Base-by-base conservation (phyloP, 2,888 invertebrate species). In the Tipula helvola region DNA sequence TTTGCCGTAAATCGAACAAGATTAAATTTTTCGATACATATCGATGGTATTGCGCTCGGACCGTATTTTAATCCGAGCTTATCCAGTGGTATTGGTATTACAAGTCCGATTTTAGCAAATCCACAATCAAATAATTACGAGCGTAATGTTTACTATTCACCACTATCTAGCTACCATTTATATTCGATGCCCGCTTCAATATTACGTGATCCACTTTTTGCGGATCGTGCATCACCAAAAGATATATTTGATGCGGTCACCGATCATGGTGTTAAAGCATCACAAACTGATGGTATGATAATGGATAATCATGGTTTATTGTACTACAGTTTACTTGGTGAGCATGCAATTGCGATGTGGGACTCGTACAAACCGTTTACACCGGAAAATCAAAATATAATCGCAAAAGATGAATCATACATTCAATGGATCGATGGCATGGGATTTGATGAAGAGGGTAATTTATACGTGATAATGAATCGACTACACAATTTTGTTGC, bases 261-360 rank as follows among this genome's bases (percentile, higher is more conserved):
- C 7, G 93, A 94, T 88, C 90, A 95, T 71, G 96, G 95, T 0
- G 89, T 91, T 0, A 95, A 95, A 89, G 90, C 92, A 0, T 95
- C 95, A 0, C 95, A 95, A 90, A 94, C 94, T 0, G 95, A 95
- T 89, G 95, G 95, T 0, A 95, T 96, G 95, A 93, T 94, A 87
- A 95, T 96, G 95, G 95, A 95, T 88, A 93, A 95, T 16, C 91
- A 92, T 18, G 96, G 96, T 2, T 90, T 93, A 5, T 92, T 96
- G 10, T 96, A 95, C 91, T 96, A 93, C 90, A 95, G 95, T 83
- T 92, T 95, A 39, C 90, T 96, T 87, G 93, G 94, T 86, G 94
- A 94, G 89, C 94, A 95, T 88, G 94, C 95, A 36, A 93, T 96
- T 86, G 94, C 94, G 13, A 93, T 93, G 91, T 96, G 96, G 95